Percentiles rank a stretch among this genome's conserved stretches.
Conservation (phyloP, 2,888 invertebrate species). For the Nomada hirtipes region DNA sequence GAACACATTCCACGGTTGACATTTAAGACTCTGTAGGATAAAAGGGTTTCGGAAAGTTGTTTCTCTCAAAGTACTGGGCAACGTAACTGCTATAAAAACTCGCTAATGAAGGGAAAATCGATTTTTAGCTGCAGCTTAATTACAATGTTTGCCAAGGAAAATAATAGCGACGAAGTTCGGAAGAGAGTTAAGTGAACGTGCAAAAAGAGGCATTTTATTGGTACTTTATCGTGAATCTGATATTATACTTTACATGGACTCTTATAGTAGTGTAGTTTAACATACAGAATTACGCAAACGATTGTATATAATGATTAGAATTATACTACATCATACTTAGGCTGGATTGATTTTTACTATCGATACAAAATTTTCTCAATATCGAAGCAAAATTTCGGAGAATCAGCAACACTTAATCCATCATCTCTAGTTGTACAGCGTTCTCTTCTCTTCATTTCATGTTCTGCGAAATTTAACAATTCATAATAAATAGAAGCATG, state of each 20-base stretch:
- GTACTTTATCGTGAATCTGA: not conserved
- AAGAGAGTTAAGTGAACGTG: not conserved
- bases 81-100: no score
- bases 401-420: no score
- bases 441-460: no score
- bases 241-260: not conserved
- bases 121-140: not conserved
- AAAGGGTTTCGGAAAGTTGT: no score
- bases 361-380: not conserved
- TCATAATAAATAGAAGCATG: no score
- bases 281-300: not conserved
- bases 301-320: not conserved
- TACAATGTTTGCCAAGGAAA: not conserved
- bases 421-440: no score
- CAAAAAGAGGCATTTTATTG: not conserved
- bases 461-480: no score
- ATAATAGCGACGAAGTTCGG: not conserved
- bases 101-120: not conserved
- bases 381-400: no score
- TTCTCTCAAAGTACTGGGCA: no score
- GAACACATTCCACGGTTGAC: no score
- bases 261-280: not conserved
- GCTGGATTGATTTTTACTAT: not conserved
- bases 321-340: not conserved
- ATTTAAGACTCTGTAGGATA: no score